phyloP scores from a whole-genome alignment of 2,888 invertebrate species.

The Allacma fusca region DNA sequence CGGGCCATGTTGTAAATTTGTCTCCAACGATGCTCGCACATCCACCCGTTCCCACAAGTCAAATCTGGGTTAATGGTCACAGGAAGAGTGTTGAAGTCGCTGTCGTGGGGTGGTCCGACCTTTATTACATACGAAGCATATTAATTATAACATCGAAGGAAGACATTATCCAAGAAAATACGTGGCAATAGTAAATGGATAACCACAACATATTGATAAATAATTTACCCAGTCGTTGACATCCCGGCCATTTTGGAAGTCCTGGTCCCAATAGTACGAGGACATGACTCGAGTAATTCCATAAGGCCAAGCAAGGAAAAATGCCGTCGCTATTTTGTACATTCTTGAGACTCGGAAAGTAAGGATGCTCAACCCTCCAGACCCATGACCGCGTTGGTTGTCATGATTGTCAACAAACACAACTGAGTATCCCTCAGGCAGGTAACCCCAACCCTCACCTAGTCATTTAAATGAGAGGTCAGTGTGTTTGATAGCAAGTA shows the following conservation, averaged over 20 bases:
- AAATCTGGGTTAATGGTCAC: constrained; percentile 64
- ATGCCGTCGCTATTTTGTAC: constrained; percentile 76
- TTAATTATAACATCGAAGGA: too few species aligned
- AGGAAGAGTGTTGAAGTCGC: constrained; percentile 63
- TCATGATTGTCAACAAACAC: constrained; percentile 92
- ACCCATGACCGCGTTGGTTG: constrained; percentile 73
- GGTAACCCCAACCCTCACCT: constrained; percentile 74
- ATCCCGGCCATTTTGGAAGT: not conserved
- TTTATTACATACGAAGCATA: too few species aligned
- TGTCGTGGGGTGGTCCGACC: constrained; percentile 63
- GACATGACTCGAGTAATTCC: constrained; percentile 80
- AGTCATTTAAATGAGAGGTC: too few species aligned
- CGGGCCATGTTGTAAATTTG: constrained; percentile 79
- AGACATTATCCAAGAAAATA: too few species aligned
- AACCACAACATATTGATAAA: too few species aligned
- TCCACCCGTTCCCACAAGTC: constrained; percentile 64
- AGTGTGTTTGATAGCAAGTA: too few species aligned
- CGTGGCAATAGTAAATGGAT: too few species aligned
- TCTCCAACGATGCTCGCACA: constrained; percentile 65
- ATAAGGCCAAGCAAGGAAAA: constrained; percentile 86
- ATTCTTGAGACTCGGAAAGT: constrained; percentile 56
- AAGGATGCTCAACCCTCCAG: constrained; percentile 55
- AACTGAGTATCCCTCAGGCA: constrained; percentile 71
- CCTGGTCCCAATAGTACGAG: constrained; percentile 68
- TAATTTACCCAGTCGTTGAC: constrained; percentile 45